Evolutionary conservation across 1,140 invertebrate genomes (phyloP), one percentile per base, ranked within the genome.

Genomic region (Phthorimaea operculella): DNA sequence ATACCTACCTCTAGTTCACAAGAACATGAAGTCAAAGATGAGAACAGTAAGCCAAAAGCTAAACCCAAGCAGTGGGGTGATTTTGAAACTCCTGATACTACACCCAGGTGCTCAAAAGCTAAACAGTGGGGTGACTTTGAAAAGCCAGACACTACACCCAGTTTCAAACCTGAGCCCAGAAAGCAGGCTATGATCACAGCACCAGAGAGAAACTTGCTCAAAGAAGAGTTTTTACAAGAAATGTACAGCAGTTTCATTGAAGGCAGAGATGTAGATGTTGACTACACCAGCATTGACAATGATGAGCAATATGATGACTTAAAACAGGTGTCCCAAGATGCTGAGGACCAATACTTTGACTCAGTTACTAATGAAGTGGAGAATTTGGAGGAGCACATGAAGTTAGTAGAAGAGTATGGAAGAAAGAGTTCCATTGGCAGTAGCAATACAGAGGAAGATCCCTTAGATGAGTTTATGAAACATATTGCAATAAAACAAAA

Each of bases 311-410:
- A 94, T 81, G 95, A 96, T 87, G 90, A 93, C 67, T 74, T 94
- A 4, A 87, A 91, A 34, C 88, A 90, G 61, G 68, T 78, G 21
- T 78, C 78, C n/a, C 77, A 74, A 68, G 95, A 96, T 85, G 92
- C 91, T 66, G 94, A 97, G 84, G 95, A 96, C 67, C 92, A 92
- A 74, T 97, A 96, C 74, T 97, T 97, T 87, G 93, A 96, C 76
- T 89, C 90, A 8, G 93, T 94, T 82, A 89, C 90, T 48, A 89
- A 90, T 61, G 89, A 90, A 60, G 76, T 79, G 53, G 69, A 87
- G 57, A 72, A 71, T 54, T 55, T 79, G 18, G 74, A 81, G 56
- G 86, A 88, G 59, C 81, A 86, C 15, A 79, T 84, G 63, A 82
- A 86, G 45, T 63, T 77, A 42, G 63, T 80, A 14, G 55, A 75